These are phyloP conservation scores for Limnodromus scolopaceus DNA, from an alignment of 2,797 vertebrate genomes.

Conservation along the genomic window DNA sequence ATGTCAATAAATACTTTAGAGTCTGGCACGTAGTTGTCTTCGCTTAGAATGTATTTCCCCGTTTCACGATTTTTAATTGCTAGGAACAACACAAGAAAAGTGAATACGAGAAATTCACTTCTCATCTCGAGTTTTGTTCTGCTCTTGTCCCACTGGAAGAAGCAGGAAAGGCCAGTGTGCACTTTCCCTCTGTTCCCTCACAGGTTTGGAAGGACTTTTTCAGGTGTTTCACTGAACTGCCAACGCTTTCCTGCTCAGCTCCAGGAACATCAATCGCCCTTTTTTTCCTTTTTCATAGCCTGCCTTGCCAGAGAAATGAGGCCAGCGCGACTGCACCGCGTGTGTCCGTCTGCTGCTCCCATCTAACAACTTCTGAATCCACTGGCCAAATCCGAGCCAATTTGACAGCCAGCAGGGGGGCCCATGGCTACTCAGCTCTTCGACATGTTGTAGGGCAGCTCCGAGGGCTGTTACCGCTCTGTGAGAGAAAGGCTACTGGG, in stretches of 20 bases:
- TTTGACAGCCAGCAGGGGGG: background rate
- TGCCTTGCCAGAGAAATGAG: constrained; percentile 33
- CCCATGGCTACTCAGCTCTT: background rate
- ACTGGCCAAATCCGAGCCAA: background rate
- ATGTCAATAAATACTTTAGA: constrained; percentile 90
- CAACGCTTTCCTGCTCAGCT: background rate
- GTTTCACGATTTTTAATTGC: constrained; percentile 93
- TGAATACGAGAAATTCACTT: background rate
- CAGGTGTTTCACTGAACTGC: constrained; percentile 1
- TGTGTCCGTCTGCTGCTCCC: background rate
- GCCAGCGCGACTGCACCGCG: background rate
- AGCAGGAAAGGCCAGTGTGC: background rate
- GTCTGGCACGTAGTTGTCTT: constrained; percentile 86
- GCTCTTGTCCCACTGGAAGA: background rate
- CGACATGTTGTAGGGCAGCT: background rate
- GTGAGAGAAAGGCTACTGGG: background rate
- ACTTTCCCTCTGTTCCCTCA: background rate
- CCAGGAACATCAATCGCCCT: background rate
- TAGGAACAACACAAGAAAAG: constrained; percentile 61
- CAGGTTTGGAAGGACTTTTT: background rate
- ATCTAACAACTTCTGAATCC: background rate
- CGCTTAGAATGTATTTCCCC: constrained; percentile 90
- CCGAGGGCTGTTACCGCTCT: background rate
- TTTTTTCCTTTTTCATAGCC: background rate
- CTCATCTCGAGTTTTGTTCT: background rate